Evolutionary conservation across 2,888 invertebrate genomes (phyloP), one percentile per base, ranked within the genome.

Genomic region (Volucella zonaria): DNA sequence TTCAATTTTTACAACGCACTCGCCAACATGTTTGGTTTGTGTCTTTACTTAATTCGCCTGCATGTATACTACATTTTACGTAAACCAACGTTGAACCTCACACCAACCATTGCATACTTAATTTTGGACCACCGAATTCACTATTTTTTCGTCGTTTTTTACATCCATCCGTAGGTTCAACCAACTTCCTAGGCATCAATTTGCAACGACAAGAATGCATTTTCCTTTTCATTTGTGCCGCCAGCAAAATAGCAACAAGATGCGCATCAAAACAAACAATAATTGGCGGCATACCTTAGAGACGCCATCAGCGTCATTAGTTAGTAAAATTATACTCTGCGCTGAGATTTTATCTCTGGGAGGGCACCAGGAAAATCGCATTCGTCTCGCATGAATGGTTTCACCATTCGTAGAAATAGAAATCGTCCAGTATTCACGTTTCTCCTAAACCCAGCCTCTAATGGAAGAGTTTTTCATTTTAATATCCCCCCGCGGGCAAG

Each of bases 331-430:
- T 82, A 79, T 74, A 82, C 79, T 52, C 54, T 15, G 51, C 56
- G 67, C 49, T 58, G 79, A 11, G 58, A 82, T 82, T 14, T 68
- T 64, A 82, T 79, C 74, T 51, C 15, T 31, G 45, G 38, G 70
- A 59, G 74, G 78, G 52, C 77, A 73, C 61, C 18, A 76, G 43
- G 43, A 59, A 70, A 64, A 70, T 61, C 10, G 14, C 59, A 11
- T 45, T 58, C 3, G 71, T 49, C 42, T 45, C 68, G 73, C 67
- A 78, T 78, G 78, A 51, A 56, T 68, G 78, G 78, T 82, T 82
- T 82, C 74, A 82, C 68, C 45, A 15, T 78, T 78, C 74, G 67
- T 47, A 82, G 82, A 79, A 78, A 79, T 79, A 79, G 74, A 82
- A 82, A 79, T 74, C 68, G 68, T 6, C 79, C 51, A 62, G n/a